Conservation (phyloP, 2,797 vertebrate species). For the Galago senegalensis region DNA sequence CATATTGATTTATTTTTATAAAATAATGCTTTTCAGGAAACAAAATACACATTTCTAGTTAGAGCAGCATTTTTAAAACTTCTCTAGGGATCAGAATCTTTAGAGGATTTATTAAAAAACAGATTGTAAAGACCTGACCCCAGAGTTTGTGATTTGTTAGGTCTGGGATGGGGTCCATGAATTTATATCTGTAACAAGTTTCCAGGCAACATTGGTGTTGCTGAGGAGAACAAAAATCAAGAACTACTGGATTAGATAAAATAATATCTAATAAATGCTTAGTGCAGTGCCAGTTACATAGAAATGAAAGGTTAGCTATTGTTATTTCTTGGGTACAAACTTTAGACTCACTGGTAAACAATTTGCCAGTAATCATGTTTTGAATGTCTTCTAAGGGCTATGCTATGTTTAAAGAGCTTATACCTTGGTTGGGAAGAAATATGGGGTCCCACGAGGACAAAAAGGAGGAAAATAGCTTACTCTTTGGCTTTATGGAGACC, state of each 20-base stretch:
- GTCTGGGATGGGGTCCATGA: background rate
- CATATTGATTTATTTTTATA: conserved; percentile 8
- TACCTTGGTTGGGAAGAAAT: background rate
- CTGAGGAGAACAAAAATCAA: background rate
- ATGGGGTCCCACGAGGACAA: background rate
- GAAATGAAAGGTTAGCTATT: background rate
- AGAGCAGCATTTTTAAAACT: background rate
- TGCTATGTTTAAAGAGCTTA: background rate
- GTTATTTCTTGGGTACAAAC: background rate
- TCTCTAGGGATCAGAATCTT: background rate
- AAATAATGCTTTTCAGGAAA: background rate
- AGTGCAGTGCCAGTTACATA: background rate
- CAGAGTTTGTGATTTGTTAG: background rate
- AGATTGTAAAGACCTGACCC: background rate
- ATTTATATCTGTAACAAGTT: background rate
- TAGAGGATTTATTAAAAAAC: background rate
- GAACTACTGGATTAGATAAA: background rate
- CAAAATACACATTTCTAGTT: conserved; percentile 11
- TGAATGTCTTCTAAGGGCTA: background rate
- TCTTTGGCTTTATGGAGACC: background rate
- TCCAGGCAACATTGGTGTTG: background rate
- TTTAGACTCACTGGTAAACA: background rate
- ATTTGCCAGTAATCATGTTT: background rate
- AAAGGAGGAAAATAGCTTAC: background rate
- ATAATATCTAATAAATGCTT: background rate